These are phyloP conservation scores for Molorchus minor DNA, from an alignment of 2,888 invertebrate species.

Conservation along the genomic window DNA sequence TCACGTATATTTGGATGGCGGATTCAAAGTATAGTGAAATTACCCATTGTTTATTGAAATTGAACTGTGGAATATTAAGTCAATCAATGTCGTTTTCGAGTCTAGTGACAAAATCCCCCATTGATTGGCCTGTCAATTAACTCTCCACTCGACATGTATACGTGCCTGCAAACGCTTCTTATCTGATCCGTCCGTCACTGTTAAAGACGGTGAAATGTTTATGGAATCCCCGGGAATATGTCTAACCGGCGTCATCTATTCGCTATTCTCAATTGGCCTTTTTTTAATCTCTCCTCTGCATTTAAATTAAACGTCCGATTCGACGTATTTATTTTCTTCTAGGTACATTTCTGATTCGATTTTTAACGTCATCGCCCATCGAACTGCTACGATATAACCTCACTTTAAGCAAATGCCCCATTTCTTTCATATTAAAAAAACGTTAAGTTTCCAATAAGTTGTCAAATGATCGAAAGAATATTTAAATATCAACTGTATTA, in stretches of 20 bases:
- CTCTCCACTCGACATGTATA: slow-evolving; percentile 62
- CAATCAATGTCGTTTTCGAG: slow-evolving; percentile 61
- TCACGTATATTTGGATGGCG: slow-evolving; percentile 56
- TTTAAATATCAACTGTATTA: too few relatives aligned
- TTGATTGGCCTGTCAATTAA: slow-evolving; percentile 64
- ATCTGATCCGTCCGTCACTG: slow-evolving; percentile 62
- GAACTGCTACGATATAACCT: too few relatives aligned
- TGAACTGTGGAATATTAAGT: slow-evolving; percentile 62
- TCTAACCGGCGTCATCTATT: slow-evolving; percentile 59
- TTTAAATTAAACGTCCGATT: slow-evolving; percentile 47
- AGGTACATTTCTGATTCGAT: not conserved
- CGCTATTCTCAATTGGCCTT: slow-evolving; percentile 56
- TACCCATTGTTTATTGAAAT: slow-evolving; percentile 63
- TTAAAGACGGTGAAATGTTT: slow-evolving; percentile 60
- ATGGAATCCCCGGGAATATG: slow-evolving; percentile 60
- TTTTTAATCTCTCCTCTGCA: slow-evolving; percentile 44
- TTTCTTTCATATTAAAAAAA: too few relatives aligned
- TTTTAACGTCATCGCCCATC: too few relatives aligned
- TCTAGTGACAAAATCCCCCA: slow-evolving; percentile 63
- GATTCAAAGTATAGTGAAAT: slow-evolving; percentile 52
- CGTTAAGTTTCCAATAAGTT: too few relatives aligned
- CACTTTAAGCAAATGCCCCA: too few relatives aligned
- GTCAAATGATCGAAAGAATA: too few relatives aligned
- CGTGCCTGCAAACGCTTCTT: slow-evolving; percentile 63
- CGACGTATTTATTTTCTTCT: slow-evolving; percentile 26